Conservation (phyloP, 2,113 vertebrate genomes). For the Solea senegalensis region DNA sequence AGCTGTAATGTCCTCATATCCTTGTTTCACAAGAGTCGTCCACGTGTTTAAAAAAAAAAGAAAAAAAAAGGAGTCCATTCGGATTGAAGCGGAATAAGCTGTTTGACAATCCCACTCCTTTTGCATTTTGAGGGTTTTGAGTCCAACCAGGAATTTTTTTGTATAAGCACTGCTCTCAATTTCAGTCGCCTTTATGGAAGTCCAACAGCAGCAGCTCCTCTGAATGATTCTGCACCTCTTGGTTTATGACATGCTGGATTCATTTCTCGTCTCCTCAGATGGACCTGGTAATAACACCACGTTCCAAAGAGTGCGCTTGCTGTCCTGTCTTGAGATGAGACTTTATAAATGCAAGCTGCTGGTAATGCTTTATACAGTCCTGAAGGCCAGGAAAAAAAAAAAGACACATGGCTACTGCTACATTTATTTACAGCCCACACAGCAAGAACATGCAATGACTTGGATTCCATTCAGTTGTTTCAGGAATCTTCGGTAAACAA, state of each 20-base stretch:
- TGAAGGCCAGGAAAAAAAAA: slow-evolving; percentile 10
- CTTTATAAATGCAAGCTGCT: slow-evolving; percentile 31
- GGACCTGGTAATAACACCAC: slow-evolving; percentile 55
- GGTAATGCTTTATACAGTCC: slow-evolving; percentile 6
- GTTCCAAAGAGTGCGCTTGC: slow-evolving; percentile 28
- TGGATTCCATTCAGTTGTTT: too few relatives aligned
- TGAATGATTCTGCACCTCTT: slow-evolving; percentile 34
- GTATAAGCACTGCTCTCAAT: slow-evolving; percentile 50
- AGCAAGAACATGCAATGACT: background rate
- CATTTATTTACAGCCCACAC: slow-evolving; percentile 15
- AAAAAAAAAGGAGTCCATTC: slow-evolving; percentile 52
- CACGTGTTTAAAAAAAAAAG: slow-evolving; percentile 6
- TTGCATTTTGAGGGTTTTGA: slow-evolving; percentile 51
- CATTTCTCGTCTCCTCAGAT: slow-evolving; percentile 43
- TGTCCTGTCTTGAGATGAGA: slow-evolving; percentile 40
- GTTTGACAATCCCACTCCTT: slow-evolving; percentile 45
- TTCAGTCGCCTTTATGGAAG: slow-evolving; percentile 48
- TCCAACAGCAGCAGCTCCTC: slow-evolving; percentile 40
- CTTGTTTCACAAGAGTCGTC: slow-evolving; percentile 36
- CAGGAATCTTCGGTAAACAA: too few relatives aligned
- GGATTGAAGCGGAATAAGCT: slow-evolving; percentile 42
- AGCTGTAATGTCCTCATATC: slow-evolving; percentile 23
- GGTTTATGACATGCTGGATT: slow-evolving; percentile 53
- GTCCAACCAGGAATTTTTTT: slow-evolving; percentile 48
- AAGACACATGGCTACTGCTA: slow-evolving; percentile 1